phyloP scores from a whole-genome alignment of 2,113 vertebrate species.

The Zosterops japonicus region DNA sequence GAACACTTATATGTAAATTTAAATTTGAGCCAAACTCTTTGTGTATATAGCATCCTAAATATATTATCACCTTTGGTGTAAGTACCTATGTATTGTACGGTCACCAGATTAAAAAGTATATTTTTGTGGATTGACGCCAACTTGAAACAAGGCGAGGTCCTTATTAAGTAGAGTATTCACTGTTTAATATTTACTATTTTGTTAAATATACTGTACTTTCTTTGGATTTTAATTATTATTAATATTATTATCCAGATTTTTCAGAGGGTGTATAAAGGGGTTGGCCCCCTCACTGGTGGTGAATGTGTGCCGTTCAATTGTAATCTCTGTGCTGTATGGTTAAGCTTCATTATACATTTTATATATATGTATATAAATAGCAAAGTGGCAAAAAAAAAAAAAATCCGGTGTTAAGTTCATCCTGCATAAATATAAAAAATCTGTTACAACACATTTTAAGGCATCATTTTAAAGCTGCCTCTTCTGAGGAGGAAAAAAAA shows the following conservation, averaged over 20 bases:
- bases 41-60: conserved; percentile 98
- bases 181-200: conserved; percentile 96
- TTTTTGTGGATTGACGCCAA: conserved; percentile 98
- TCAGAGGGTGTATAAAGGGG: conserved; percentile 81
- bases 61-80: conserved; percentile 92
- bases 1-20: conserved; percentile 96
- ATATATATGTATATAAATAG: conserved; percentile 82
- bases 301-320: conserved; percentile 88
- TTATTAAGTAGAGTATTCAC: conserved; percentile 92
- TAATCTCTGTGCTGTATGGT: conserved; percentile 88
- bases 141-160: conserved; percentile 90
- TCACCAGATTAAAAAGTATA: conserved; percentile 95
- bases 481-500: conserved; percentile 55
- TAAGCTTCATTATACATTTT: conserved; percentile 86
- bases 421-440: conserved; percentile 77
- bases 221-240: conserved; percentile 86
- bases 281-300: conserved; percentile 85
- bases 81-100: conserved; percentile 91
- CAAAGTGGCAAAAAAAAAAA: conserved; percentile 78
- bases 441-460: conserved; percentile 74
- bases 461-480: conserved; percentile 76
- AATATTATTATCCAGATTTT: conserved; percentile 82
- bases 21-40: conserved; percentile 97
- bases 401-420: conserved; percentile 77
- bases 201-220: conserved; percentile 93